Evolutionary conservation across 2,113 vertebrate species (phyloP), one percentile per base, ranked within the genome.

Genomic region (Bettongia penicillata): DNA sequence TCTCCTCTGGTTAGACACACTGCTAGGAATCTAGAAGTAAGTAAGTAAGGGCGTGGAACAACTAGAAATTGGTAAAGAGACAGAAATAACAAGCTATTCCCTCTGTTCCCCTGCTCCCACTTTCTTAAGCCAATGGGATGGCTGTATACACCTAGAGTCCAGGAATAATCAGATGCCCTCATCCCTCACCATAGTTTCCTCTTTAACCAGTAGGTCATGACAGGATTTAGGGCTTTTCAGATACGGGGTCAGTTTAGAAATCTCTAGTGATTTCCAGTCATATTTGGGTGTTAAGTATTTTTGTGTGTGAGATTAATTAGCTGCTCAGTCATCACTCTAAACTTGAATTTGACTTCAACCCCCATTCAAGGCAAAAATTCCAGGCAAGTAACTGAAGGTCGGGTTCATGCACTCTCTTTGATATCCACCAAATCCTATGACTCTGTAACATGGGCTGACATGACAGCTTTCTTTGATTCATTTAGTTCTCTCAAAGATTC

Each of bases 281-380:
- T 91, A 95, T 89, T 91, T 90, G 90, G 25, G 14, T n/a, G 26
- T 31, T 90, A 77, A 95, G 28, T 23, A 9, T 24, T 49, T 89
- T 53, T 24, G 37, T 68, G 93, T 43, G 8, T 31, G 49, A 55
- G 49, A 55, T 93, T 23, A 84, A 43, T 53, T 91, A 94, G 2
- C 28, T 9, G 47, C 51, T 94, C 22, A 3, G 48, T 4, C n/a
- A 37, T 90, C 22, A 52, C 37, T 97, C 52, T 50, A 95, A 48
- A 55, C 52, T 91, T 96, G 28, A 31, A 55, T 92, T 91, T 93
- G 19, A 0, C 24, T 96, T 91, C 57, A 53, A 94, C 22, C 19
- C 3, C 2, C 26, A 53, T 37, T 91, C 0, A 6, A 84, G n/a
- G n/a, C n/a, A 43, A 84, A 49, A 5, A 49, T 23, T 0, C 11